Conservation (phyloP, 2,888 invertebrate genomes). For the Zootermopsis nevadensis region DNA sequence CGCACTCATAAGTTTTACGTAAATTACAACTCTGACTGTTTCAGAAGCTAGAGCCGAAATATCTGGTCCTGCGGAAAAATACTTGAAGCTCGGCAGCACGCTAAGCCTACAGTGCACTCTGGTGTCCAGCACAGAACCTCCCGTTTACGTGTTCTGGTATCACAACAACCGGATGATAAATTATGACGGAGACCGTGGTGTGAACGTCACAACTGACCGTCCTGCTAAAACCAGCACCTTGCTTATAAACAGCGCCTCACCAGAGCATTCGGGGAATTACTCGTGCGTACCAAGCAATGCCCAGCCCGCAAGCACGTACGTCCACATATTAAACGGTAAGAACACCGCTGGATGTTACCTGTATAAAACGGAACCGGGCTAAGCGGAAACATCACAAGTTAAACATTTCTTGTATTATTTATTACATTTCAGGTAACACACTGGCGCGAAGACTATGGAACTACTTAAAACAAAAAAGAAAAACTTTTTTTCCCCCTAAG, state of each 20-base stretch:
- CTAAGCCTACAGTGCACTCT: constrained; percentile 84
- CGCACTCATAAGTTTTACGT: too few relatives aligned
- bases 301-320: constrained; percentile 86
- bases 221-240: constrained; percentile 60
- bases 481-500: too few relatives aligned
- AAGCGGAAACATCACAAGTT: too few relatives aligned
- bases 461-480: too few relatives aligned
- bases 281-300: constrained; percentile 92
- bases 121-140: constrained; percentile 85
- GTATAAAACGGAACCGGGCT: too few relatives aligned
- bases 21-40: constrained; percentile 57
- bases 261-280: constrained; percentile 83
- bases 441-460: too few relatives aligned
- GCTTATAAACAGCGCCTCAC: constrained; percentile 69
- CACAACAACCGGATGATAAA: constrained; percentile 88
- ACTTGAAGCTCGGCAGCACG: constrained; percentile 87
- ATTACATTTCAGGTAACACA: too few relatives aligned
- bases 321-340: constrained; percentile 91
- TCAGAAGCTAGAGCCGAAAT: constrained; percentile 89
- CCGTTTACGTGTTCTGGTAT: constrained; percentile 88
- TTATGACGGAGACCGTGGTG: constrained; percentile 73
- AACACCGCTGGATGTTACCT: constrained; percentile 43
- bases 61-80: constrained; percentile 86
- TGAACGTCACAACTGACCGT: constrained; percentile 65
- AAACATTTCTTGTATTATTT: too few relatives aligned